Percentiles rank a stretch among this genome's conserved stretches.
phyloP scores from a whole-genome alignment of 2,113 vertebrate genomes.

The Siphamia tubifer region DNA sequence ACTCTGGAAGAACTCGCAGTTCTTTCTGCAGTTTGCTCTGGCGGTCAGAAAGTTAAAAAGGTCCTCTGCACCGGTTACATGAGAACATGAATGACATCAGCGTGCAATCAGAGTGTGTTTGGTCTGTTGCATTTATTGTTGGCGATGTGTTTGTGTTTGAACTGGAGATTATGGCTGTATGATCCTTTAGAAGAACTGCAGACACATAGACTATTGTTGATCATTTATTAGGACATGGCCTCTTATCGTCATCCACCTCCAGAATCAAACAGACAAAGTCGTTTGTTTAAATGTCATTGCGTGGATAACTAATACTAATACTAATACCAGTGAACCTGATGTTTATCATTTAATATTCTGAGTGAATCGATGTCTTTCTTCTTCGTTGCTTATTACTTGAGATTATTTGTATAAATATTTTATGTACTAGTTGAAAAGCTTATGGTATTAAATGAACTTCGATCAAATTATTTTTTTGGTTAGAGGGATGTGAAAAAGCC shows the following conservation, averaged over 20 bases:
- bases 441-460: too few relatives aligned
- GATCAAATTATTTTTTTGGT: too few relatives aligned
- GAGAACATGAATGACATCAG: slow-evolving; percentile 50
- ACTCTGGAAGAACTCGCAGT: slow-evolving; percentile 25
- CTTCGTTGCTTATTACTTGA: too few relatives aligned
- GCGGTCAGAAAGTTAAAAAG: slow-evolving; percentile 32
- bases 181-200: background rate
- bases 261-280: background rate
- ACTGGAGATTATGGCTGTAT: background rate
- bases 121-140: slow-evolving; percentile 42
- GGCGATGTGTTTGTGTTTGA: slow-evolving; percentile 24
- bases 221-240: slow-evolving; percentile 10
- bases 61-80: slow-evolving; percentile 21
- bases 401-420: too few relatives aligned
- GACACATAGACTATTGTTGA: background rate
- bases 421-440: too few relatives aligned
- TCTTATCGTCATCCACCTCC: background rate
- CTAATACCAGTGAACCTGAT: background rate
- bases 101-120: slow-evolving; percentile 43
- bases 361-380: background rate
- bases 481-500: too few relatives aligned
- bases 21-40: background rate
- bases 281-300: background rate
- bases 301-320: background rate
- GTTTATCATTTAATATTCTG: background rate